Conservation (phyloP, 1,140 invertebrate species). For the Aphelenchoides besseyi region DNA sequence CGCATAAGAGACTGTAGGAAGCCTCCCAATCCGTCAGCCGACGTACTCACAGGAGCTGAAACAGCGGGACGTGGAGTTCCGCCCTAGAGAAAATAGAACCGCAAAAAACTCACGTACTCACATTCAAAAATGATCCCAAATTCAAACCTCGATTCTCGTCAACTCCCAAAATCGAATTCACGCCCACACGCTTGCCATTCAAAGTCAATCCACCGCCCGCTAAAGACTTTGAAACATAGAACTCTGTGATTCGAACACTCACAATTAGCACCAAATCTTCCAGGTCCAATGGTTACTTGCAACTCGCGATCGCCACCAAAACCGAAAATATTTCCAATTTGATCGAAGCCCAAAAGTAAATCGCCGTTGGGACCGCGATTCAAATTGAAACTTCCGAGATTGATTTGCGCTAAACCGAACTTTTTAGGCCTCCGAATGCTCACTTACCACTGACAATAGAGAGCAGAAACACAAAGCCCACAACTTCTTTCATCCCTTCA, state of each 20-base stretch:
- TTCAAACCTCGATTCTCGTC: slow-evolving; percentile 34
- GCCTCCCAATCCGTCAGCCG: background rate
- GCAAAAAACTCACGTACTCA: background rate
- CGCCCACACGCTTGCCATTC: slow-evolving; percentile 31
- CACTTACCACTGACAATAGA: no score
- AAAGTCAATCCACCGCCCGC: slow-evolving; percentile 32
- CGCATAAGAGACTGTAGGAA: background rate
- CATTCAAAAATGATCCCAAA: slow-evolving; percentile 38
- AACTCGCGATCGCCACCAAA: slow-evolving; percentile 37
- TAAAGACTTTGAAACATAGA: slow-evolving; percentile 8
- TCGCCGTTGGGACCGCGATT: slow-evolving; percentile 23
- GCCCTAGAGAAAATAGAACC: background rate
- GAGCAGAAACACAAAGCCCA: no score
- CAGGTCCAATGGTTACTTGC: slow-evolving; percentile 34
- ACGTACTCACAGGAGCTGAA: background rate
- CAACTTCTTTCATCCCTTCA: no score
- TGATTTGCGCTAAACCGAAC: background rate
- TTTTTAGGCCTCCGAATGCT: no score
- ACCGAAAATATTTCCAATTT: slow-evolving; percentile 40
- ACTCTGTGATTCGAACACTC: slow-evolving; percentile 15
- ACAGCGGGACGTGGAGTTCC: background rate
- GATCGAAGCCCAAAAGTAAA: slow-evolving; percentile 36
- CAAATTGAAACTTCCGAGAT: background rate
- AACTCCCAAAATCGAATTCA: slow-evolving; percentile 33
- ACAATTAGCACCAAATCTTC: slow-evolving; percentile 42